phyloP scores from a whole-genome alignment of 2,888 invertebrate genomes.

The Ectemnius continuus region DNA sequence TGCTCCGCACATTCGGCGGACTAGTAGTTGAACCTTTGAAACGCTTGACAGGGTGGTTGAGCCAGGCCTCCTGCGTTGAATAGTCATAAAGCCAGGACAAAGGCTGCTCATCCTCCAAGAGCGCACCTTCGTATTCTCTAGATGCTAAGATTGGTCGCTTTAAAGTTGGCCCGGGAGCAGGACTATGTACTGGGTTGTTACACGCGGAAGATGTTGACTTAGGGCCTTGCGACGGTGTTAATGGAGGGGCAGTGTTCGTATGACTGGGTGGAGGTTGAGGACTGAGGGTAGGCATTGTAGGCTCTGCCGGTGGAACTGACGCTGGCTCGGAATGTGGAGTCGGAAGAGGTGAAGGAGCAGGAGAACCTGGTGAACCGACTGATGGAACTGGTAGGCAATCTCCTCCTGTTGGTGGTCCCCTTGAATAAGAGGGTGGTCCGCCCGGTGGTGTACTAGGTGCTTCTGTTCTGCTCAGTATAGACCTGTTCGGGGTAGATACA shows the following conservation, averaged over 20 bases:
- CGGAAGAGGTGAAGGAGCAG: constrained; percentile 85
- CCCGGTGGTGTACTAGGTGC: constrained; percentile 81
- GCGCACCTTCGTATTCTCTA: constrained; percentile 88
- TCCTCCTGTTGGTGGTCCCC: constrained; percentile 79
- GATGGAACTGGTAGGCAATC: constrained; percentile 75
- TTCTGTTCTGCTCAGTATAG: constrained; percentile 70
- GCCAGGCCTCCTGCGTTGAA: constrained; percentile 83
- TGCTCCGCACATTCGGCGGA: constrained; percentile 71
- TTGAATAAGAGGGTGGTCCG: constrained; percentile 84
- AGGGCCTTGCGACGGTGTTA: constrained; percentile 78
- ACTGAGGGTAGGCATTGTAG: constrained; percentile 86
- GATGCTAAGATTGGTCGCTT: constrained; percentile 89
- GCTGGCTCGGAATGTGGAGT: constrained; percentile 85
- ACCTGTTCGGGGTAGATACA: constrained; percentile 47
- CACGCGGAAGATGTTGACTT: constrained; percentile 71
- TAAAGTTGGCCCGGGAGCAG: constrained; percentile 70
- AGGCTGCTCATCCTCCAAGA: constrained; percentile 89
- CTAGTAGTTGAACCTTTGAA: constrained; percentile 81
- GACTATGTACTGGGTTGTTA: constrained; percentile 69
- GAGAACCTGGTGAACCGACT: constrained; percentile 81
- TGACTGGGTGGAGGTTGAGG: constrained; percentile 82
- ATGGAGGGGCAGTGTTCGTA: constrained; percentile 75
- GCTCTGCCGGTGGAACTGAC: constrained; percentile 83
- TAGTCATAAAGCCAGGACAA: constrained; percentile 93
- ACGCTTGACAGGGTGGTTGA: constrained; percentile 94